phyloP scores from a whole-genome alignment of 37 sponge, comb jelly and placozoan genomes.

The Ianthella basta region DNA sequence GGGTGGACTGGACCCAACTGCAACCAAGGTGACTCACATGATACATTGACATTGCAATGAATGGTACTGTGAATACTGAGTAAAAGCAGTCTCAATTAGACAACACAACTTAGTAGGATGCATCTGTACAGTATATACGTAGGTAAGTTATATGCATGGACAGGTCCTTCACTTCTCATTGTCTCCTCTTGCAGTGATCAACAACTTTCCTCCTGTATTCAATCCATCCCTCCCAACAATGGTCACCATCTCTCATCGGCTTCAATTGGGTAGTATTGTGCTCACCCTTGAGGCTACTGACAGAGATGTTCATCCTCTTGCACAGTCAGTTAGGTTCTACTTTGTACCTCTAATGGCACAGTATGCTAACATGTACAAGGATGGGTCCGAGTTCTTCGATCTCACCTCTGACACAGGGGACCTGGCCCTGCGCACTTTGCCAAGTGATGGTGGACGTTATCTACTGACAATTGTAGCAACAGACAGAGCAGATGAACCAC shows the following conservation, averaged over 20 bases:
- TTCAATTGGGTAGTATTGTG: neutral
- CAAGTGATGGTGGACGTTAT: neutral
- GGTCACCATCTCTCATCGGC: neutral
- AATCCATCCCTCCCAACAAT: neutral
- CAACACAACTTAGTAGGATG: too few relatives aligned
- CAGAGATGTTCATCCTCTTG: neutral
- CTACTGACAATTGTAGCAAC: constrained; percentile 1
- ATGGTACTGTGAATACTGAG: too few relatives aligned
- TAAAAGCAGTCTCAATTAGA: too few relatives aligned
- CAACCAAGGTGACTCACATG: too few relatives aligned
- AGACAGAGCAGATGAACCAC: constrained; percentile 5
- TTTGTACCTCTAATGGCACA: neutral
- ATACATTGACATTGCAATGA: too few relatives aligned
- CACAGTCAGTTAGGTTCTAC: neutral
- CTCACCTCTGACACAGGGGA: neutral
- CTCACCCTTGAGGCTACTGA: neutral
- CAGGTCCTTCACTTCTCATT: neutral
- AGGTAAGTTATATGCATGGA: too few relatives aligned
- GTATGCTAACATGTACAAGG: neutral
- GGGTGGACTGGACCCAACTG: too few relatives aligned
- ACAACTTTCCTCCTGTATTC: constrained; percentile 18
- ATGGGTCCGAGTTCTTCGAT: neutral
- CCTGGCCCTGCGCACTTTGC: neutral
- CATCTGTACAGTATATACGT: too few relatives aligned
- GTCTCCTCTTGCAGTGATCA: neutral